These are phyloP conservation scores for Syrmaticus mikado DNA, from an alignment of 2,113 vertebrate species.

Conservation along the genomic window DNA sequence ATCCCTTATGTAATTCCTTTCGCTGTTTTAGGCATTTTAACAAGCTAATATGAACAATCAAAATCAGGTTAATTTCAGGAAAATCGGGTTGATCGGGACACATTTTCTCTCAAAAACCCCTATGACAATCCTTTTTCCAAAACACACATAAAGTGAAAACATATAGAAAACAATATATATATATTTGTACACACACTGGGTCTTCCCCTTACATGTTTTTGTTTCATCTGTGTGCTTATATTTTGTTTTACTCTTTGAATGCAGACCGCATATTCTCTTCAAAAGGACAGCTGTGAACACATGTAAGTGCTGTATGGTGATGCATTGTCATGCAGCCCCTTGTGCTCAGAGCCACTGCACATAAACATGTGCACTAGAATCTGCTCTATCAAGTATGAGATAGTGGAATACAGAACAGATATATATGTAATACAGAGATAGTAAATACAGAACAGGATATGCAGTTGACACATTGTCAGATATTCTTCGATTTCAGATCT, in stretches of 20 bases:
- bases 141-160: background rate
- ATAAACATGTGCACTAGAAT: background rate
- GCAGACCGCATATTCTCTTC: no score
- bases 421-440: no score
- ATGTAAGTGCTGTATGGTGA: background rate
- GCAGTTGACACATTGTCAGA: background rate
- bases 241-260: background rate
- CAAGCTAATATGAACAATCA: background rate
- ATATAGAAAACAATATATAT: background rate
- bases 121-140: background rate
- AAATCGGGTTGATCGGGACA: background rate
- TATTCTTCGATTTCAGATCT: background rate
- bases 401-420: no score
- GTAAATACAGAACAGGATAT: rapidly evolving
- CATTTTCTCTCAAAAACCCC: background rate
- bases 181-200: background rate
- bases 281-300: background rate
- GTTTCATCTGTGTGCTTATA: background rate
- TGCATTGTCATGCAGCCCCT: background rate
- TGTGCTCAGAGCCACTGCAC: background rate
- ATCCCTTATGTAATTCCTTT: rapidly evolving
- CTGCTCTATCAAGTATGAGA: background rate
- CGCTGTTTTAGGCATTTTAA: background rate
- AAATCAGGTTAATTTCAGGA: background rate
- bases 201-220: background rate